Evolutionary conservation across 2,888 invertebrate species (phyloP).

Genomic region (Ferdinandea cuprea): DNA sequence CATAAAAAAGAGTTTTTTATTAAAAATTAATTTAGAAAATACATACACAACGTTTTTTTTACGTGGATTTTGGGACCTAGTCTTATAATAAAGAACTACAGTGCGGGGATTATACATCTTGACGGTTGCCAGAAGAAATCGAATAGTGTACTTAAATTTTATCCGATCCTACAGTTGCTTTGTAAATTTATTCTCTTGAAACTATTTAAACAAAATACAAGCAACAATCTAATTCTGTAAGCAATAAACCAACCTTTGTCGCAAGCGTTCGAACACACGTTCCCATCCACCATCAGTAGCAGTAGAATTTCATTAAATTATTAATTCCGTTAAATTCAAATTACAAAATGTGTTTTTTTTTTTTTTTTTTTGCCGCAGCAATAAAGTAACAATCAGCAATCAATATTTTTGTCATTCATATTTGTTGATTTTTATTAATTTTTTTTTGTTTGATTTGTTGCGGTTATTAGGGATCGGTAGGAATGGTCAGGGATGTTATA

Average conservation of each 20-base stretch:
- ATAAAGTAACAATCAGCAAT: constrained; percentile 65
- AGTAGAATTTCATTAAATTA: constrained; percentile 56
- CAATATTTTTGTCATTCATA: constrained; percentile 50
- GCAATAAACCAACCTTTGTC: constrained; percentile 70
- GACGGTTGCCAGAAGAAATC: too few species aligned
- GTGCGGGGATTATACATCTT: too few species aligned
- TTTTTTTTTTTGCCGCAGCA: constrained; percentile 48
- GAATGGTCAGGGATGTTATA: constrained; percentile 13
- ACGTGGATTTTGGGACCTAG: too few species aligned
- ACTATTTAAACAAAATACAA: constrained; percentile 18
- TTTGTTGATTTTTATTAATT: constrained; percentile 27
- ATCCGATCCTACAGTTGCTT: constrained; percentile 38
- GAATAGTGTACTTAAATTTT: too few species aligned
- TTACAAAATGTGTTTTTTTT: constrained; percentile 24
- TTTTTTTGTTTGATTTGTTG: too few species aligned
- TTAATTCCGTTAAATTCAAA: constrained; percentile 60
- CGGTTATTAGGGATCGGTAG: constrained; percentile 31
- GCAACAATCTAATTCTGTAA: constrained; percentile 18
- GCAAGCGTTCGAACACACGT: constrained; percentile 70
- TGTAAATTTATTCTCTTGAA: constrained; percentile 61
- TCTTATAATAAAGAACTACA: too few species aligned
- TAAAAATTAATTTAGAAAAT: too few species aligned
- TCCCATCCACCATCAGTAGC: constrained; percentile 75
- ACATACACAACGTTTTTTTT: too few species aligned
- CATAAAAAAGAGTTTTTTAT: too few species aligned